These are phyloP conservation scores for Climacteris rufus DNA, from an alignment of 2,113 vertebrate species.

Conservation along the genomic window DNA sequence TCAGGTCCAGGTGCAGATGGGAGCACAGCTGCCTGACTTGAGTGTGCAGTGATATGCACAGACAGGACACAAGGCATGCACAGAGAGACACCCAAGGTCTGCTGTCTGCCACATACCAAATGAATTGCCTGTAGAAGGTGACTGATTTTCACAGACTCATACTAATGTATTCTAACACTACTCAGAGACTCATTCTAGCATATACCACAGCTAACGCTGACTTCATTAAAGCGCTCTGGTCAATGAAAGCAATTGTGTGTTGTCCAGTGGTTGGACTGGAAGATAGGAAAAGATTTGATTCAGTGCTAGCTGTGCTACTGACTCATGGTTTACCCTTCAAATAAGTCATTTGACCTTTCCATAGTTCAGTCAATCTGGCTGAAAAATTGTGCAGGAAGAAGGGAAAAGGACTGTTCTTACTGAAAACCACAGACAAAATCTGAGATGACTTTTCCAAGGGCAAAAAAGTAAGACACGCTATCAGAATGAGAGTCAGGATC, in stretches of 20 bases:
- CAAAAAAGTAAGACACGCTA: constrained; percentile 20
- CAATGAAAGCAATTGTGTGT: background rate
- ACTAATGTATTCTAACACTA: background rate
- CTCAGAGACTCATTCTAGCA: background rate
- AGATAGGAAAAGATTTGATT: constrained; percentile 43
- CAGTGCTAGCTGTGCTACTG: constrained; percentile 35
- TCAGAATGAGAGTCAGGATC: constrained; percentile 32
- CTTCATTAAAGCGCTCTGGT: constrained; percentile 22
- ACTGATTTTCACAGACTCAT: background rate
- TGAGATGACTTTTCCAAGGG: constrained; percentile 41
- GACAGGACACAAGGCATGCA: background rate
- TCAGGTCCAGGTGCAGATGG: background rate
- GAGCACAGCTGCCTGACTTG: background rate
- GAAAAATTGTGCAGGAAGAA: constrained; percentile 46
- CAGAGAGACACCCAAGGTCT: background rate
- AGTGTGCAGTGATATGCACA: background rate
- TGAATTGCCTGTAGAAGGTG: background rate
- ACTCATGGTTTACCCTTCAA: constrained; percentile 63
- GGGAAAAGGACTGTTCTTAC: constrained; percentile 36
- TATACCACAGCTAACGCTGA: background rate
- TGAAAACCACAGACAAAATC: constrained; percentile 39
- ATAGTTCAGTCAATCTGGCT: constrained; percentile 48
- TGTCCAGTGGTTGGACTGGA: constrained; percentile 26
- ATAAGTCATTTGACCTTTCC: constrained; percentile 65
- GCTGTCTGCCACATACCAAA: background rate